phyloP scores from a whole-genome alignment of 1,140 invertebrate species.

The Drosophila mauritiana region DNA sequence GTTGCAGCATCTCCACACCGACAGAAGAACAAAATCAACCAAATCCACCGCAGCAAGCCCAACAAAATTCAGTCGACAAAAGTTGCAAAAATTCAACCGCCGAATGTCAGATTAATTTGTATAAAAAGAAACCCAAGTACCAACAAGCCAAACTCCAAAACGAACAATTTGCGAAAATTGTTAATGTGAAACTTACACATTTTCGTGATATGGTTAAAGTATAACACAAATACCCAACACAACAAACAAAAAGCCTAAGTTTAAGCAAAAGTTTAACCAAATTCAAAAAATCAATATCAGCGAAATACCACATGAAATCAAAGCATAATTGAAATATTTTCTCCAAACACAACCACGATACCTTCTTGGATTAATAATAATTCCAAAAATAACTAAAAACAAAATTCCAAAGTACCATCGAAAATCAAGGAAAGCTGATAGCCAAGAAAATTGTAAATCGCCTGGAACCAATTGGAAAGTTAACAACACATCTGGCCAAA shows the following conservation, averaged over 20 bases:
- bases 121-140: slow-evolving; percentile 50
- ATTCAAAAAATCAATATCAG: slow-evolving; percentile 25
- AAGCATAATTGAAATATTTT: slow-evolving; percentile 14
- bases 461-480: slow-evolving; percentile 68
- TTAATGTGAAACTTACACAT: slow-evolving; percentile 40
- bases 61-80: slow-evolving; percentile 58
- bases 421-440: slow-evolving; percentile 36
- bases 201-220: slow-evolving; percentile 65
- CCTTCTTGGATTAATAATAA: slow-evolving; percentile 26
- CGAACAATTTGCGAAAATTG: slow-evolving; percentile 53
- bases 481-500: slow-evolving; percentile 40
- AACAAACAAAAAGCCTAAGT: slow-evolving; percentile 18
- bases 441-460: slow-evolving; percentile 25
- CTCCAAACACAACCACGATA: slow-evolving; percentile 4
- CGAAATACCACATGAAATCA: slow-evolving; percentile 7
- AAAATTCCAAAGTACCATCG: slow-evolving; percentile 48
- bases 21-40: slow-evolving; percentile 13
- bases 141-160: slow-evolving; percentile 29
- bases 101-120: slow-evolving; percentile 83
- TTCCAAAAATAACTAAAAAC: slow-evolving; percentile 9
- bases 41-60: slow-evolving; percentile 41
- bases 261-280: slow-evolving; percentile 37
- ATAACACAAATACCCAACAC: slow-evolving; percentile 45
- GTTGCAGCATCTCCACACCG: slow-evolving; percentile 58
- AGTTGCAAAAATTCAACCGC: slow-evolving; percentile 55